Evolutionary conservation across 53 echinoderm and acorn worm genomes (phyloP).

Genomic region (Stichopus horrens): DNA sequence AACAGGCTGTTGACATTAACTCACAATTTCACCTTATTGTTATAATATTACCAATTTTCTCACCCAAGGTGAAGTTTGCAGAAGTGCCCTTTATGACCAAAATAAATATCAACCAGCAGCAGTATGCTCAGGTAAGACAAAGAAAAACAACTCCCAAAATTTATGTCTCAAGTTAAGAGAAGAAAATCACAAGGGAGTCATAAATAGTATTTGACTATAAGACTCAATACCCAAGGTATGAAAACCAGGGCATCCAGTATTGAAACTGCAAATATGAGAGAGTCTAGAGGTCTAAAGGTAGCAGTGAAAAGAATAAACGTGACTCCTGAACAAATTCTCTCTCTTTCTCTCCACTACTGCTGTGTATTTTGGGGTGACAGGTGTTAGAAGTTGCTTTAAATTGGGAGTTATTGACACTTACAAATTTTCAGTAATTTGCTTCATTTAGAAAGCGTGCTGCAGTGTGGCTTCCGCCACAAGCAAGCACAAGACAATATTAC

Average conservation of each 20-base stretch:
- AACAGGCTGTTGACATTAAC: constrained; percentile 5
- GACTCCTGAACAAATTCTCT: background rate
- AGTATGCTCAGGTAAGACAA: background rate
- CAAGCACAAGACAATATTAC: too few species aligned
- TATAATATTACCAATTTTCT: background rate
- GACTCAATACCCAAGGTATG: too few species aligned
- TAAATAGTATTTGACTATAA: background rate
- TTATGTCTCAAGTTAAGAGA: background rate
- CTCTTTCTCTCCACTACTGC: background rate
- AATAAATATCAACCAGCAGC: background rate
- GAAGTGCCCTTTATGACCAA: background rate
- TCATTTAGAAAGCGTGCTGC: background rate
- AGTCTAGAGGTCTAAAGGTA: background rate
- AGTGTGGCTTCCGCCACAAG: background rate
- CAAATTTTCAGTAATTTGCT: background rate
- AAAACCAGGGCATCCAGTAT: too few species aligned
- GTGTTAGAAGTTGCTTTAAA: background rate
- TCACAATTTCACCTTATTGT: background rate
- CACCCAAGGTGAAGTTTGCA: background rate
- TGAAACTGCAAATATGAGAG: too few species aligned
- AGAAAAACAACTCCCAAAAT: background rate
- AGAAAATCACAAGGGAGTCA: background rate
- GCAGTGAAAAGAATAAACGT: background rate
- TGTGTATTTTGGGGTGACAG: background rate
- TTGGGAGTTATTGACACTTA: background rate